A percentile compares a stretch with the other conserved stretches of the same genome.
Evolutionary conservation across 2,113 vertebrate genomes (phyloP).

Genomic region (Ophiodon elongatus): DNA sequence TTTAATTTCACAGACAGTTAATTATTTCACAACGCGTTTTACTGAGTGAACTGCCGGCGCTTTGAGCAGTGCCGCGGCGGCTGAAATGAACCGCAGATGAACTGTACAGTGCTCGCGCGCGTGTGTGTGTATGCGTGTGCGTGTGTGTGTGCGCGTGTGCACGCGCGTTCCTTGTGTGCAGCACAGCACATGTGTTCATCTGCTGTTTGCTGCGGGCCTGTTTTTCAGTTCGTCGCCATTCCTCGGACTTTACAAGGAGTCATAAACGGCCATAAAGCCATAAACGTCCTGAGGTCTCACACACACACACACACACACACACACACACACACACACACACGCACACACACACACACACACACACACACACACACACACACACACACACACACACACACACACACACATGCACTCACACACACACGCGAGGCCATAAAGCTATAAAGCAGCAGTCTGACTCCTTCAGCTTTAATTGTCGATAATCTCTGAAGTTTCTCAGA

Average conservation of each 20-base stretch:
- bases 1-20: constrained; percentile 45
- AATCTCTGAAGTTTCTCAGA: constrained; percentile 71
- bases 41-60: neutral
- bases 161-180: constrained; percentile 32
- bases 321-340: constrained; percentile 24
- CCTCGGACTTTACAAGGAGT: constrained; percentile 79
- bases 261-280: constrained; percentile 81
- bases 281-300: constrained; percentile 65
- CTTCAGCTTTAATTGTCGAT: constrained; percentile 68
- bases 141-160: constrained; percentile 4
- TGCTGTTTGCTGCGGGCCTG: constrained; percentile 70
- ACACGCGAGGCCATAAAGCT: constrained; percentile 55
- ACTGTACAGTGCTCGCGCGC: constrained; percentile 31
- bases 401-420: constrained; percentile 37
- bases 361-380: constrained; percentile 37
- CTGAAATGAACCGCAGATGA: constrained; percentile 40
- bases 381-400: constrained; percentile 37
- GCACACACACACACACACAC: constrained; percentile 41
- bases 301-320: constrained; percentile 12
- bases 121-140: constrained; percentile 26
- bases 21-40: constrained; percentile 35
- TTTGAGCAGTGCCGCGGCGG: constrained; percentile 2
- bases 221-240: constrained; percentile 74
- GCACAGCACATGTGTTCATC: constrained; percentile 70
- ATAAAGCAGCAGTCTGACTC: constrained; percentile 66